Base-by-base conservation (phyloP, 2,888 invertebrate genomes). In the Acanthosepion pharaonis region DNA sequence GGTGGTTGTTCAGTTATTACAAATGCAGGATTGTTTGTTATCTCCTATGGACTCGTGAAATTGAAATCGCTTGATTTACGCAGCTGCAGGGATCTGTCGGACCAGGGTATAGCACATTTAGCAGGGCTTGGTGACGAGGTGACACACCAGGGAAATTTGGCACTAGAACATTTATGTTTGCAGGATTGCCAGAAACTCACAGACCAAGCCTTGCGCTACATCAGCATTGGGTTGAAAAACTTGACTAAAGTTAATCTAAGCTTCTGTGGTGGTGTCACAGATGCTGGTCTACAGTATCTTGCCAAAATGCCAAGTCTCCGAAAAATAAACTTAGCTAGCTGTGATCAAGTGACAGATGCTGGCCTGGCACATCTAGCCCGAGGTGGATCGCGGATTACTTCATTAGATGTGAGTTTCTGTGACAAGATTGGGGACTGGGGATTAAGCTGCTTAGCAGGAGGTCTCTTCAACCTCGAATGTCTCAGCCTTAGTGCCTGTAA, bases 181-280 rank as follows among this genome's bases (percentile, higher is more conserved):
- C 99, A 99, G 98, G 99, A 99, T 98, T 99, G 99, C 98, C 99
- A 99, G 98, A 98, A 99, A 97, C 98, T 99, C 95, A 98, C 99
- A 95, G 99, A 99, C 97, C 99, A 99, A 97, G 98, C 99, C 20
- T 98, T 99, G 95, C 98, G 98, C 96, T 98, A 99, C 97, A 98
- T 99, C 95, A 98, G 99, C 95, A 98, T 98, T 95, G 99, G 99
- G 96, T 98, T 99, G 96, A 95, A 96, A n/a, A 98, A 98, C 95
- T 98, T 99, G 94, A 98, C 98, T 97, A 98, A 98, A 95, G 98
- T 99, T 96, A 99, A 99, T 97, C 98, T 99, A 92, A 99, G 99
- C 96, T 99, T 99, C 97, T 99, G 99, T 98, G 98, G 99, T 25
- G 98, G 99, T 96, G 98, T 99, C 95, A 99, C 99, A n/a, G 99